These are phyloP conservation scores for Montipora foliosa DNA, from an alignment of 64 coral and sea anemone genomes.

Conservation along the genomic window DNA sequence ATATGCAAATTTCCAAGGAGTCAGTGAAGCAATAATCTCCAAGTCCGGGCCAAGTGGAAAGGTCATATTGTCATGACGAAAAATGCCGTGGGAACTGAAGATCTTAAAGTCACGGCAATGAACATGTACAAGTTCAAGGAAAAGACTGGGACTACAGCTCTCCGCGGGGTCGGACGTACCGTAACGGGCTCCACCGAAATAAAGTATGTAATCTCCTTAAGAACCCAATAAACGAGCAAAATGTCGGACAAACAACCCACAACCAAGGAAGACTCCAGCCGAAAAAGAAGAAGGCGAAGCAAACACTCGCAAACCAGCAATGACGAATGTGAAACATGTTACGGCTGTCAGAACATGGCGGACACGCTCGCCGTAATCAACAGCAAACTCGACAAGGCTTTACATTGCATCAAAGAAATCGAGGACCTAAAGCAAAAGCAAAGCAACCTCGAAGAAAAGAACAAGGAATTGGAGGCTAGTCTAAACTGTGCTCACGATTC, in stretches of 20 bases:
- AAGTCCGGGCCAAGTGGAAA: too few species aligned
- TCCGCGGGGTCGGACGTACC: neutral
- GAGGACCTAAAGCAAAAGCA: constrained; percentile 23
- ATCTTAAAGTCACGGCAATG: too few species aligned
- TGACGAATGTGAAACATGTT: constrained; percentile 1
- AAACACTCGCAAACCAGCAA: neutral
- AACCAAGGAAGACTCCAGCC: constrained; percentile 17
- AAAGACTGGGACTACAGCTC: neutral
- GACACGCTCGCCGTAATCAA: constrained; percentile 8
- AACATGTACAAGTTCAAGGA: too few species aligned
- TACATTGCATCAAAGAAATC: constrained; percentile 7
- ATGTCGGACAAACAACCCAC: neutral
- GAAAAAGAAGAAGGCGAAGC: constrained; percentile 21
- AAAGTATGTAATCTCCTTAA: constrained; percentile 1
- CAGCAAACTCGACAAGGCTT: neutral
- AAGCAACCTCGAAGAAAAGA: neutral
- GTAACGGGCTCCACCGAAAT: neutral
- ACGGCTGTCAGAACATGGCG: neutral
- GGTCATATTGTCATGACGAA: too few species aligned
- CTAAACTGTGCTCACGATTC: constrained; percentile 8
- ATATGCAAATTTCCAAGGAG: too few species aligned
- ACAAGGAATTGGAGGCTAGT: neutral
- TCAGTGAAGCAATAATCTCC: too few species aligned
- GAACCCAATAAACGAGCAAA: neutral
- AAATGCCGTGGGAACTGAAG: too few species aligned